These are phyloP conservation scores for Esperia sulphurella DNA, from an alignment of 2,888 invertebrate species.

Conservation along the genomic window DNA sequence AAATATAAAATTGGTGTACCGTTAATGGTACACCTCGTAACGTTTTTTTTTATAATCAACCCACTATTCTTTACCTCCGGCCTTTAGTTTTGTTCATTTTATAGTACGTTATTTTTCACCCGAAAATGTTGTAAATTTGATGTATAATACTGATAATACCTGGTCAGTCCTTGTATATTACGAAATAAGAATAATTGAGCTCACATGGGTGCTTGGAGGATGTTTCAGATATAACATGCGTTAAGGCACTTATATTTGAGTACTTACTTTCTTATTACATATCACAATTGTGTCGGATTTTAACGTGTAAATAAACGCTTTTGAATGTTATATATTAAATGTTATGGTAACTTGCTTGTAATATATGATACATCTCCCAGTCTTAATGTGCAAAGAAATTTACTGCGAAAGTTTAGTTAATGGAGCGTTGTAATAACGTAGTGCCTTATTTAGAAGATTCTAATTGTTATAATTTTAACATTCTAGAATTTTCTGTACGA, in stretches of 20 bases:
- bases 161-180: conserved; percentile 34
- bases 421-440: conserved; percentile 29
- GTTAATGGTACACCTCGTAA: not conserved
- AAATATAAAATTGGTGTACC: not conserved
- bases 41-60: not conserved
- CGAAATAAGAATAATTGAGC: conserved; percentile 30
- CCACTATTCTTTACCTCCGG: not conserved
- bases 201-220: conserved; percentile 42
- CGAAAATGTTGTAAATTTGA: conserved; percentile 34
- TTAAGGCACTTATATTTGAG: conserved; percentile 37
- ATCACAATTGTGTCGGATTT: conserved; percentile 44
- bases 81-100: conserved; percentile 4
- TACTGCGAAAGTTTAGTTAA: conserved; percentile 14
- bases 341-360: conserved; percentile 24
- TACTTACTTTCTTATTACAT: conserved; percentile 53
- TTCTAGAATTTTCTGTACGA: not conserved
- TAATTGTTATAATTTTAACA: conserved; percentile 9
- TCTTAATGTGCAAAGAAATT: conserved; percentile 30
- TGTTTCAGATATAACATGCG: conserved; percentile 36
- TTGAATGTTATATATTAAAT: conserved; percentile 30
- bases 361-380: conserved; percentile 35
- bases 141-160: conserved; percentile 28
- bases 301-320: conserved; percentile 47
- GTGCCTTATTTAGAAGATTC: conserved; percentile 56
- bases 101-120: conserved; percentile 9